Percentiles rank a stretch among this genome's conserved stretches.
Conservation (phyloP, 2,113 vertebrate genomes). For the Myodes glareolus region DNA sequence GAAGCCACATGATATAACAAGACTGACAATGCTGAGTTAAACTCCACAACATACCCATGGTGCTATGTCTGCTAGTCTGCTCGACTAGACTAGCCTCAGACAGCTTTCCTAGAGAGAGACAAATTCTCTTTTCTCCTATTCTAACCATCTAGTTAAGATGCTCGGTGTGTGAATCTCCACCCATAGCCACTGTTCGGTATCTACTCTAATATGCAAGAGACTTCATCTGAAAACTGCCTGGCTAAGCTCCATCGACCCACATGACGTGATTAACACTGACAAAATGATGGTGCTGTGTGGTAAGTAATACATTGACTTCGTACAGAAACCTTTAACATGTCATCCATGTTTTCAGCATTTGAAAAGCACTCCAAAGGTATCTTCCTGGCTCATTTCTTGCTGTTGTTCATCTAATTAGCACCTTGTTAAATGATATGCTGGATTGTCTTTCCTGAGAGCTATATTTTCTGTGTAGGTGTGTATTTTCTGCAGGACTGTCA, state of each 20-base stretch:
- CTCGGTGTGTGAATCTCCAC: not conserved
- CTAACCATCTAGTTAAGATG: not conserved
- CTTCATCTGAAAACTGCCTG: not conserved
- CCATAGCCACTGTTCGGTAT: not conserved
- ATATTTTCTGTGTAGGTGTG: constrained; percentile 65
- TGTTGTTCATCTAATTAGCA: constrained; percentile 73
- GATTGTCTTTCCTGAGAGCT: constrained; percentile 46
- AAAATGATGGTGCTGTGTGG: not conserved
- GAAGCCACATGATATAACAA: not conserved
- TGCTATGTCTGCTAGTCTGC: not conserved
- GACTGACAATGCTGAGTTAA: no score
- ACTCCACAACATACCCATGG: not conserved
- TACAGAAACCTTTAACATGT: not conserved
- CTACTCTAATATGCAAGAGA: accelerated
- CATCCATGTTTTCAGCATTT: not conserved
- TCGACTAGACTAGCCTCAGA: not conserved
- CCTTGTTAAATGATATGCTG: constrained; percentile 63
- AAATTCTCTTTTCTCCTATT: not conserved
- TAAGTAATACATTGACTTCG: not conserved
- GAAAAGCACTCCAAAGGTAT: constrained; percentile 26
- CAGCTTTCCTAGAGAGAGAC: not conserved
- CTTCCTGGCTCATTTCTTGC: constrained; percentile 52
- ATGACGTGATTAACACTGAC: not conserved
- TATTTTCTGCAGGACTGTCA: constrained; percentile 69
- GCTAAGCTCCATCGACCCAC: not conserved